These are phyloP conservation scores for Mamestra brassicae DNA, from an alignment of 2,888 invertebrate species.

Conservation along the genomic window DNA sequence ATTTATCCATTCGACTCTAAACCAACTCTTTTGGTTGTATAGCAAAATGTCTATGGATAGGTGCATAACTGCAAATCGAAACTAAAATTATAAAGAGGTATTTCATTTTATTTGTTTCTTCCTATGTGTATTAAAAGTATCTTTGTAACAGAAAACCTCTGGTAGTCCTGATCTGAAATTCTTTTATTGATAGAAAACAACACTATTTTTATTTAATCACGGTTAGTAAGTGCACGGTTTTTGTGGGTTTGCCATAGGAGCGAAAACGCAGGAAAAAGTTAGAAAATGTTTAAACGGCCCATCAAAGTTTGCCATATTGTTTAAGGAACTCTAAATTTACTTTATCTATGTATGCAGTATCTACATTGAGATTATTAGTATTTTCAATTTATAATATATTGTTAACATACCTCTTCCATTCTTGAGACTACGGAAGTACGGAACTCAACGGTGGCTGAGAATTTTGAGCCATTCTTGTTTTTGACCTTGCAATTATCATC, in stretches of 20 bases:
- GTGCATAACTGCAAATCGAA: background rate
- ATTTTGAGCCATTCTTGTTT: slow-evolving; percentile 26
- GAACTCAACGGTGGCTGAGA: slow-evolving; percentile 36
- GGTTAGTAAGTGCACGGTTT: background rate
- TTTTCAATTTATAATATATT: slow-evolving; percentile 42
- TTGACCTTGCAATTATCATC: slow-evolving; percentile 59
- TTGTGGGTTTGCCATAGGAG: background rate
- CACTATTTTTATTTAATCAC: background rate
- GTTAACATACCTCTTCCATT: slow-evolving; percentile 24
- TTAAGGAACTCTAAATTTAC: slow-evolving; percentile 23
- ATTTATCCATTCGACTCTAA: background rate
- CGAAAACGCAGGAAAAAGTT: background rate
- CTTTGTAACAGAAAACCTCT: no score
- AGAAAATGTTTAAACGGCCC: background rate
- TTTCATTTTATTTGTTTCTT: background rate
- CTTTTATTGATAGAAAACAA: background rate
- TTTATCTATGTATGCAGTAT: background rate
- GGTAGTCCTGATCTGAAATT: background rate
- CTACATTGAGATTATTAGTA: slow-evolving; percentile 8
- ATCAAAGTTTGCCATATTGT: background rate
- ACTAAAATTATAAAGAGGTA: background rate
- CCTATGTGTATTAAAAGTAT: background rate
- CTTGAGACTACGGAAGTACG: slow-evolving; percentile 50
- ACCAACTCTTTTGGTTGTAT: background rate
- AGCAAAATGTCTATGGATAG: no score